These are phyloP conservation scores for Phataginus tricuspis DNA, from an alignment of 2,797 vertebrate genomes.

Conservation along the genomic window DNA sequence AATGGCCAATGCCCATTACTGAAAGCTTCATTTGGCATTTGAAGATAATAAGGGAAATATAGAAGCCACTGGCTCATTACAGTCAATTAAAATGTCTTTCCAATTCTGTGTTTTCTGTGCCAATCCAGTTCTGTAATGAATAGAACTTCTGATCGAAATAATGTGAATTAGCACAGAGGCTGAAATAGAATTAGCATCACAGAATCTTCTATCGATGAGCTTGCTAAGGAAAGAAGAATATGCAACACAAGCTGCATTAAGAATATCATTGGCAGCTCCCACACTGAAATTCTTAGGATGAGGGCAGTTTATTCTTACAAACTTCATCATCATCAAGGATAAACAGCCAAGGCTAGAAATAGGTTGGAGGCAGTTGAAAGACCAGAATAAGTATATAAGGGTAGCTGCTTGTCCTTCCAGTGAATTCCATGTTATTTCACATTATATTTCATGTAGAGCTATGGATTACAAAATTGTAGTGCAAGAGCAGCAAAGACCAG, in stretches of 20 bases:
- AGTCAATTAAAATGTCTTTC: constrained; percentile 44
- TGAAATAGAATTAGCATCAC: constrained; percentile 16
- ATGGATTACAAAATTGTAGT: neutral
- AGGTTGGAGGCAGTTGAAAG: neutral
- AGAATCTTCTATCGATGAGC: neutral
- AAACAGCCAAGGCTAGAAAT: neutral
- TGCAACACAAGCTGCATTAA: neutral
- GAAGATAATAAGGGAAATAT: neutral
- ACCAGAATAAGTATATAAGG: neutral
- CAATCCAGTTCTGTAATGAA: constrained; percentile 27
- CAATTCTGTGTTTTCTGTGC: constrained; percentile 26
- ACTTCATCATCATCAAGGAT: neutral
- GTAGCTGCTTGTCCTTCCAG: neutral
- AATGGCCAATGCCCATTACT: neutral
- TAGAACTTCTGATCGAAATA: constrained; percentile 39
- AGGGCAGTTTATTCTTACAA: constrained; percentile 3
- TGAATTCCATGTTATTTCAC: neutral
- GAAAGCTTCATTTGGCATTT: constrained; percentile 41
- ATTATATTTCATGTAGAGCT: neutral
- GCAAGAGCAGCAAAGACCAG: neutral
- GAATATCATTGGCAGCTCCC: neutral
- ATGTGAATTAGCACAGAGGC: constrained; percentile 46
- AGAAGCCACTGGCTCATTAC: neutral
- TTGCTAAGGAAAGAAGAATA: constrained; percentile 21
- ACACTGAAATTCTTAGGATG: neutral